A percentile compares a stretch with the other conserved stretches of the same genome.
Evolutionary conservation across 2,888 invertebrate genomes (phyloP).

Genomic region (Alloplasta piceator): DNA sequence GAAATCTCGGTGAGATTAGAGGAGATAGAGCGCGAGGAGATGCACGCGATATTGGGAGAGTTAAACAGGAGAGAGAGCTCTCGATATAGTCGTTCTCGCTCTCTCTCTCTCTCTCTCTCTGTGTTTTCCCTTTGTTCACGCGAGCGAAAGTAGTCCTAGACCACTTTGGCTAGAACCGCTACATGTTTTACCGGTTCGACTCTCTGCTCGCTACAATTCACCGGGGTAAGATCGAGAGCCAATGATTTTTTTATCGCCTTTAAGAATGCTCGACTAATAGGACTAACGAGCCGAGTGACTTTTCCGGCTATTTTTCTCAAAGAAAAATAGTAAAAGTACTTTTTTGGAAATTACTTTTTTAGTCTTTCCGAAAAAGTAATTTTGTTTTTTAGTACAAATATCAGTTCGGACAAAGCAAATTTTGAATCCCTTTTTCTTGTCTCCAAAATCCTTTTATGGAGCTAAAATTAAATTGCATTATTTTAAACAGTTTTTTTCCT

Average conservation of each 20-base stretch:
- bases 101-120: slow-evolving; percentile 15
- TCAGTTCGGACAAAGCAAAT: too few species aligned
- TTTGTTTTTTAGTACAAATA: background rate
- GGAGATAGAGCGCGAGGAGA: slow-evolving; percentile 60
- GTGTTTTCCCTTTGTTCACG: slow-evolving; percentile 62
- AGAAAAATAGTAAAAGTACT: background rate
- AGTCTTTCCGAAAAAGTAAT: background rate
- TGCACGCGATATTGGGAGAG: slow-evolving; percentile 55
- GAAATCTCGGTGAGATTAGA: slow-evolving; percentile 49
- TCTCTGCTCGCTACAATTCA: slow-evolving; percentile 49
- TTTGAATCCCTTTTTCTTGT: too few species aligned
- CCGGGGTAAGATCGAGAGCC: slow-evolving; percentile 40
- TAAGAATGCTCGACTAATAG: slow-evolving; percentile 38
- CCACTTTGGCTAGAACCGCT: slow-evolving; percentile 42
- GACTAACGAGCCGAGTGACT: slow-evolving; percentile 43
- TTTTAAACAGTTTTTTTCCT: too few species aligned
- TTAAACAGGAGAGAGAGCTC: slow-evolving; percentile 2
- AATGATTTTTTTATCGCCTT: slow-evolving; percentile 37
- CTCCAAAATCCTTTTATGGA: too few species aligned
- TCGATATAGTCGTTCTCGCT: background rate
- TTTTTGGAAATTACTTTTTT: background rate
- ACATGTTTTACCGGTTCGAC: slow-evolving; percentile 42
- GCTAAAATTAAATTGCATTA: too few species aligned
- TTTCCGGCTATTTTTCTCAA: slow-evolving; percentile 24
- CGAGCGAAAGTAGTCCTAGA: slow-evolving; percentile 62